Evolutionary conservation across 2,888 invertebrate genomes (phyloP).

Genomic region (Yponomeuta sedellus): DNA sequence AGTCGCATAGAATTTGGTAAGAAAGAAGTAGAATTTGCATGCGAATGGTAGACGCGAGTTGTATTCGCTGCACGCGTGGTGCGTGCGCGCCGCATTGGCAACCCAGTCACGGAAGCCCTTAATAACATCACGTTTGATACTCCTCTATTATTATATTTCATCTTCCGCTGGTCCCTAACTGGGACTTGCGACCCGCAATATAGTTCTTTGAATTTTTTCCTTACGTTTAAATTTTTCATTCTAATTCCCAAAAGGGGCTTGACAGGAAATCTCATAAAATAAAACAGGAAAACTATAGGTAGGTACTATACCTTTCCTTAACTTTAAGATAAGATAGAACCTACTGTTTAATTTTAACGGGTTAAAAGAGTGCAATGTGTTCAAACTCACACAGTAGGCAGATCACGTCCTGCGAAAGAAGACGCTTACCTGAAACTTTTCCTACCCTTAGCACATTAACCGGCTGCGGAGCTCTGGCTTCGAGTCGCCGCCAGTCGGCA

Average conservation of each 20-base stretch:
- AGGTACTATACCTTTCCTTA: not conserved
- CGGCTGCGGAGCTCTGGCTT: constrained; percentile 28
- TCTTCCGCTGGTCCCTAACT: constrained; percentile 67
- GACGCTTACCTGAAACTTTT: constrained; percentile 74
- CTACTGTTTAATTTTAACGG: constrained; percentile 8
- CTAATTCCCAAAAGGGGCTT: constrained; percentile 9
- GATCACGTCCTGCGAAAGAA: constrained; percentile 65
- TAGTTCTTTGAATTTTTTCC: constrained; percentile 42
- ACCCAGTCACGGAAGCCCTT: constrained; percentile 69
- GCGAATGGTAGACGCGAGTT: constrained; percentile 42
- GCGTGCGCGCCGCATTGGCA: constrained; percentile 51
- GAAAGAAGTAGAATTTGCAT: constrained; percentile 61
- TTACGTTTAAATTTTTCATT: constrained; percentile 35
- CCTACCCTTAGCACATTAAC: constrained; percentile 72
- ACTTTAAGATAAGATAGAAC: not conserved
- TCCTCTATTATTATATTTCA: constrained; percentile 76
- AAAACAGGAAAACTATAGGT: too few species aligned
- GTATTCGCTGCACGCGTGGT: constrained; percentile 57
- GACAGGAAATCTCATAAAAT: not conserved
- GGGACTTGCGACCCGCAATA: constrained; percentile 46
- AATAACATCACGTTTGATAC: constrained; percentile 77
- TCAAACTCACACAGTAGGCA: constrained; percentile 36
- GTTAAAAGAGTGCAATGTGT: not conserved
- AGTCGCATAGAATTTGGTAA: constrained; percentile 45
- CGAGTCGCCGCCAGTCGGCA: not conserved